A percentile compares a stretch with the other conserved stretches of the same genome.
Evolutionary conservation across 64 coral and sea anemone genomes (phyloP).

Genomic region (Montipora efflorescens): DNA sequence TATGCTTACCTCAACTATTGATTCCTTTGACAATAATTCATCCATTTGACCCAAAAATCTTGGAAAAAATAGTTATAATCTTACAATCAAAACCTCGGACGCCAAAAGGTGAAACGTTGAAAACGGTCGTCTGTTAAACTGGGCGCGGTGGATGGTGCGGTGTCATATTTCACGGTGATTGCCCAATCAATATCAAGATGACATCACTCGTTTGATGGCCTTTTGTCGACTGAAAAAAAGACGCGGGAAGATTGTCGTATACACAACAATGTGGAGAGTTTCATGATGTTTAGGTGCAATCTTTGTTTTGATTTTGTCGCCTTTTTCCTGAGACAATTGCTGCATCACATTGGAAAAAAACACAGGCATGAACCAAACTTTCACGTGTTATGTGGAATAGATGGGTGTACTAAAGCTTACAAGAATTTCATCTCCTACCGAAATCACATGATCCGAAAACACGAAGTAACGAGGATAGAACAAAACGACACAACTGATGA

Average conservation of each 20-base stretch:
- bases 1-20: not conserved
- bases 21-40: too few relatives aligned
- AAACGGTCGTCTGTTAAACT: too few relatives aligned
- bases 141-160: too few relatives aligned
- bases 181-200: too few relatives aligned
- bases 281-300: conserved; percentile 1
- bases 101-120: too few relatives aligned
- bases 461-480: not conserved
- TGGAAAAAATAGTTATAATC: not conserved
- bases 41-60: too few relatives aligned
- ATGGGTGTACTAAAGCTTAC: conserved; percentile 40
- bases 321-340: not conserved
- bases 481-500: not conserved
- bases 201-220: too few relatives aligned
- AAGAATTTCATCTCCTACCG: not conserved
- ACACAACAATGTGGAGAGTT: not conserved
- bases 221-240: not conserved
- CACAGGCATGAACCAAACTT: conserved; percentile 35
- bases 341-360: conserved; percentile 10
- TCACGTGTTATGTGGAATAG: conserved; percentile 37
- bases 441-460: not conserved
- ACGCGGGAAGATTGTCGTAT: not conserved
- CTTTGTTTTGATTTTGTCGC: not conserved
- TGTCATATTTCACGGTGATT: too few relatives aligned
- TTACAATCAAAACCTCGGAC: not conserved